Evolutionary conservation across 1,140 invertebrate species (phyloP).

Genomic region (Ceratoteleas bidentatus): DNA sequence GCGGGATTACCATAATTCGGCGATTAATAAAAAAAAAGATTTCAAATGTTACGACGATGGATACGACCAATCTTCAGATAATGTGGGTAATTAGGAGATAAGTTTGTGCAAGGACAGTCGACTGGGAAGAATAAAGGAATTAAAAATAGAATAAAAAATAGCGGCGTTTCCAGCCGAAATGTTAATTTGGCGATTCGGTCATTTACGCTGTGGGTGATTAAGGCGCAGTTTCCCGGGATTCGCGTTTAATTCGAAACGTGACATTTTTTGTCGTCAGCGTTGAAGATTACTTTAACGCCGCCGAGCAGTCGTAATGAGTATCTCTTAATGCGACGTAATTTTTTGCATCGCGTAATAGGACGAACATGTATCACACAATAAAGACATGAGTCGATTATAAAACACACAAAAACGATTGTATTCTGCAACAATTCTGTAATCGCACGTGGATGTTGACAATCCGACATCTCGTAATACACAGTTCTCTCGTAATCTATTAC

Average conservation of each 20-base stretch:
- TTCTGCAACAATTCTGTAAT: too few species aligned
- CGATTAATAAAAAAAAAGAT: conserved; percentile 18
- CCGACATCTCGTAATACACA: too few species aligned
- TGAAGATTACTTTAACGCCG: too few species aligned
- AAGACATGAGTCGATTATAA: too few species aligned
- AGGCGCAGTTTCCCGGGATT: not conserved
- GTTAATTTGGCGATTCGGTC: not conserved
- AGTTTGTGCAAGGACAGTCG: conserved; percentile 11
- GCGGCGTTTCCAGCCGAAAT: not conserved
- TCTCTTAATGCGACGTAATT: too few species aligned
- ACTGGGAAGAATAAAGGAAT: not conserved
- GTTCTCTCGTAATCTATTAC: too few species aligned
- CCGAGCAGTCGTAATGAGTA: too few species aligned
- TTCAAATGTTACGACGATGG: conserved; percentile 7
- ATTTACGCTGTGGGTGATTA: not conserved
- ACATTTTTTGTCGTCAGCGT: not conserved
- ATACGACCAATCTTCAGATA: conserved; percentile 16
- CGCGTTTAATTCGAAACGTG: not conserved
- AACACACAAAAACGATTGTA: too few species aligned
- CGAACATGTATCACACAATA: too few species aligned
- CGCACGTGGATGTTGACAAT: too few species aligned
- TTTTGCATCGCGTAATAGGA: too few species aligned
- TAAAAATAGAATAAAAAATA: conserved; percentile 12
- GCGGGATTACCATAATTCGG: conserved; percentile 28
- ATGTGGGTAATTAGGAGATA: conserved; percentile 29